Evolutionary conservation across 1,140 invertebrate species (phyloP).

Genomic region (Lethrus apterus): DNA sequence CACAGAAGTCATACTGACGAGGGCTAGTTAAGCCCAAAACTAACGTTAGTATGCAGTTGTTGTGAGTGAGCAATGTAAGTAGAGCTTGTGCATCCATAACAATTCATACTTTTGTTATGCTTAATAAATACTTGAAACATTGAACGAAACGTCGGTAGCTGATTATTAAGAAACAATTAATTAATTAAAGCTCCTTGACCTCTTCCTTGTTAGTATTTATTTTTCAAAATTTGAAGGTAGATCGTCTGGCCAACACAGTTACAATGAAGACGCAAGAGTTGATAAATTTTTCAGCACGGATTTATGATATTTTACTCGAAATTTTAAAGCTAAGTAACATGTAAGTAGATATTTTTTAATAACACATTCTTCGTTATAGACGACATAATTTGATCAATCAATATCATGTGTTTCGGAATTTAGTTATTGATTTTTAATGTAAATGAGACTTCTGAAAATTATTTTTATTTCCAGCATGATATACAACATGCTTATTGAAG

Average conservation of each 20-base stretch:
- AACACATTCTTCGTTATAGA: too few species aligned
- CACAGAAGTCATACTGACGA: too few species aligned
- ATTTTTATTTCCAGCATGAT: slow-evolving; percentile 50
- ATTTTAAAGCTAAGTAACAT: slow-evolving; percentile 73
- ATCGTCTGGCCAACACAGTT: slow-evolving; percentile 25
- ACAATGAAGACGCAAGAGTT: slow-evolving; percentile 75
- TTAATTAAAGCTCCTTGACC: too few species aligned
- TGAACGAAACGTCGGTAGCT: too few species aligned
- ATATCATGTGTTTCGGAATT: not conserved
- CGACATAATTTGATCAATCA: not conserved
- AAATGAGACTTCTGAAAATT: too few species aligned
- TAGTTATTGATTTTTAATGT: slow-evolving; percentile 16
- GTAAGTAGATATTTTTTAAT: slow-evolving; percentile 45
- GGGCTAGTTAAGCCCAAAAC: too few species aligned
- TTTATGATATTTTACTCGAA: slow-evolving; percentile 66
- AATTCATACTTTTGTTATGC: too few species aligned
- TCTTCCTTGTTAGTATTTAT: not conserved
- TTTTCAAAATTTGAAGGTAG: slow-evolving; percentile 27
- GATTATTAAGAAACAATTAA: too few species aligned
- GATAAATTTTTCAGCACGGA: slow-evolving; percentile 59
- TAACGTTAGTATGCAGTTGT: too few species aligned
- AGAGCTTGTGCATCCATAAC: too few species aligned
- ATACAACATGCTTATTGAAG: slow-evolving; percentile 48
- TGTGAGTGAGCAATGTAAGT: too few species aligned
- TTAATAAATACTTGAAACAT: too few species aligned